Evolutionary conservation across 2,113 vertebrate species (phyloP), one percentile per base, ranked within the genome.

Genomic region (Strigops habroptila): DNA sequence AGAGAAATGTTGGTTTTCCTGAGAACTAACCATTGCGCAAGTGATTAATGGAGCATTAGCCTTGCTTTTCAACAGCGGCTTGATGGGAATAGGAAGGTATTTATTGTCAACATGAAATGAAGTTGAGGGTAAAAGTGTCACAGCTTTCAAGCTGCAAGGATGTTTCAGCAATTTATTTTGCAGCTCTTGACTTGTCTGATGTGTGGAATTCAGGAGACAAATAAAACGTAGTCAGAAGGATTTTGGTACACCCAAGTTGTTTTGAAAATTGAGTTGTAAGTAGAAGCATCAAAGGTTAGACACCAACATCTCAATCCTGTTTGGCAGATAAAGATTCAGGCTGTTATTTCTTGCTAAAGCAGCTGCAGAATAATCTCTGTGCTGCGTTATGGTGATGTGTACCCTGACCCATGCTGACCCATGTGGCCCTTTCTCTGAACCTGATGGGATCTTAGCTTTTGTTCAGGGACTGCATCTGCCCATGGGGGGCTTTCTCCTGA

Each of bases 351-450:
- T 46, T 44, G 44, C 31, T 60, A 7, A 53, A 74, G 31, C 49
- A 22, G 5, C 48, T 48, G 68, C 46, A 55, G 77, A 46, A n/a
- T 13, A 4, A 24, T 1, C 41, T 8, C 46, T 8, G 55, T 4
- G 78, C 60, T 5, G 14, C 4, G 19, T 1, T n/a, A 10, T 6
- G 3, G n/a, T 14, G 30, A 35, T 3, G 31, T 5, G 0, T 9
- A 7, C 2, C 8, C n/a, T 44, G 52, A 9, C 62, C 82, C 73
- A 7, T 1, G 30, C n/a, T 44, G 52, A 9, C 62, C 82, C 73
- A 7, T 1, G 30, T 3, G 25, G 28, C 46, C 55, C 53, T 68
- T 51, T 12, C 53, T 39, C 55, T 9, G 24, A 12, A 9, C 1
- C 55, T 39, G 28, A 12, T 0, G 2, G 18, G 33, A 27, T 18